A percentile compares a stretch with the other conserved stretches of the same genome.
Evolutionary conservation across 30 jellyfish, hydroid and myxozoan genomes (phyloP).

Genomic region (Hydractinia symbiolongicarpus): DNA sequence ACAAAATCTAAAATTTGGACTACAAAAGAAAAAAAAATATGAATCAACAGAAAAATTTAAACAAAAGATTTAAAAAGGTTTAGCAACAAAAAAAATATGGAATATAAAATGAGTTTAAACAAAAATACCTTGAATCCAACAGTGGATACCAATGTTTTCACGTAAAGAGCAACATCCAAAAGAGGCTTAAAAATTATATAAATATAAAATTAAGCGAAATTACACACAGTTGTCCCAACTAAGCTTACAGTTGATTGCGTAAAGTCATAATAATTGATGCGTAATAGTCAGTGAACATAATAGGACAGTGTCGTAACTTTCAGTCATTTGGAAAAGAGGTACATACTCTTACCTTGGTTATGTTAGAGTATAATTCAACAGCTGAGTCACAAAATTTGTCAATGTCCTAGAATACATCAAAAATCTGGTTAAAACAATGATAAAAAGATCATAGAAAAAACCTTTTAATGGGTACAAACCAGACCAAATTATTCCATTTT

Average conservation of each 20-base stretch:
- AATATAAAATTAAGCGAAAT: too few species aligned
- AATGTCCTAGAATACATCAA: slow-evolving; percentile 54
- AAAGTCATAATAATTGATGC: too few species aligned
- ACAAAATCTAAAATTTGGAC: too few species aligned
- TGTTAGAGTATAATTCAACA: slow-evolving; percentile 83
- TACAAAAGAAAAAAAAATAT: too few species aligned
- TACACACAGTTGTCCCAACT: too few species aligned
- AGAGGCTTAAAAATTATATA: slow-evolving; percentile 51
- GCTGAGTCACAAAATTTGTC: slow-evolving; percentile 83
- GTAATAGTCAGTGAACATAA: too few species aligned
- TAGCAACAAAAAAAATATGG: not conserved
- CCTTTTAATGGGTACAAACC: not conserved
- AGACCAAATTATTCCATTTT: not conserved
- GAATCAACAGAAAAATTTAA: not conserved
- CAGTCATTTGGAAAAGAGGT: not conserved
- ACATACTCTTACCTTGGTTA: slow-evolving; percentile 63
- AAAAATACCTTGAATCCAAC: slow-evolving; percentile 59
- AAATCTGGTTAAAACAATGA: not conserved
- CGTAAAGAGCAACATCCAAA: slow-evolving; percentile 72
- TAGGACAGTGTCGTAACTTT: not conserved
- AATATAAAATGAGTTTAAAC: not conserved
- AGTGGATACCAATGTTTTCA: slow-evolving; percentile 60
- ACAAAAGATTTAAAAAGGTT: not conserved
- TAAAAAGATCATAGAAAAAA: not conserved
- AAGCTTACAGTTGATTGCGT: too few species aligned